phyloP scores from a whole-genome alignment of 2,888 invertebrate species.

The Ophion slaviceki region DNA sequence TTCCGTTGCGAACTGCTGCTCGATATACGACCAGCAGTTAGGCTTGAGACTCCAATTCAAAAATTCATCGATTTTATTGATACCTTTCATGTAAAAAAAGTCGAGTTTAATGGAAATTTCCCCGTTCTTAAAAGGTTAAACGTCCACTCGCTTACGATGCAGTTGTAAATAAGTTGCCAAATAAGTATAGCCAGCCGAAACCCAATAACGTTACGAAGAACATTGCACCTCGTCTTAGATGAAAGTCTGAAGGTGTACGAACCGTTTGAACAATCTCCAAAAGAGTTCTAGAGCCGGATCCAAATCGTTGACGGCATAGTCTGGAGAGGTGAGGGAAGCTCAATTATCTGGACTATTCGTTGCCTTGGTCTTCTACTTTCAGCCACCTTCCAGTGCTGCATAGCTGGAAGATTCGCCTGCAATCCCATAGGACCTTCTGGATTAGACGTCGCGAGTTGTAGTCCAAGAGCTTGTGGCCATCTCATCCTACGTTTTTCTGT shows the following conservation, averaged over 20 bases:
- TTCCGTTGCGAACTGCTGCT: no score
- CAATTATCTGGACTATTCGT: conserved; percentile 6
- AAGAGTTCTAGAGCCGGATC: not conserved
- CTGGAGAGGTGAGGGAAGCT: not conserved
- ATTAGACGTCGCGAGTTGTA: conserved; percentile 36
- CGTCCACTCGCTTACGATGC: no score
- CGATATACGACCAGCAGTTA: no score
- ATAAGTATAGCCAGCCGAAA: not conserved
- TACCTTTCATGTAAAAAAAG: no score
- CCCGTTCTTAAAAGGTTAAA: no score
- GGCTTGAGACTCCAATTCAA: no score
- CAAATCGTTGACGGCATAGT: not conserved
- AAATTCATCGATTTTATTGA: no score
- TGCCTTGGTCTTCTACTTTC: not conserved
- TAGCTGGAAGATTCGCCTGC: conserved; percentile 40
- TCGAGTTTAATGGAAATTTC: no score
- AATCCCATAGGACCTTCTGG: conserved; percentile 13
- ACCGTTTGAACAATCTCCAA: not conserved
- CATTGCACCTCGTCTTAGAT: not conserved
- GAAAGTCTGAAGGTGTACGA: not conserved
- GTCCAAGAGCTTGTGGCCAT: conserved; percentile 33
- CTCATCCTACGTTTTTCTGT: conserved; percentile 43
- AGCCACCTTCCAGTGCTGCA: conserved; percentile 56
- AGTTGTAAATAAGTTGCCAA: not conserved
- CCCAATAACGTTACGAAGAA: not conserved